These are phyloP conservation scores for Diglossa cyanea DNA, from an alignment of 2,797 vertebrate genomes.

Conservation along the genomic window DNA sequence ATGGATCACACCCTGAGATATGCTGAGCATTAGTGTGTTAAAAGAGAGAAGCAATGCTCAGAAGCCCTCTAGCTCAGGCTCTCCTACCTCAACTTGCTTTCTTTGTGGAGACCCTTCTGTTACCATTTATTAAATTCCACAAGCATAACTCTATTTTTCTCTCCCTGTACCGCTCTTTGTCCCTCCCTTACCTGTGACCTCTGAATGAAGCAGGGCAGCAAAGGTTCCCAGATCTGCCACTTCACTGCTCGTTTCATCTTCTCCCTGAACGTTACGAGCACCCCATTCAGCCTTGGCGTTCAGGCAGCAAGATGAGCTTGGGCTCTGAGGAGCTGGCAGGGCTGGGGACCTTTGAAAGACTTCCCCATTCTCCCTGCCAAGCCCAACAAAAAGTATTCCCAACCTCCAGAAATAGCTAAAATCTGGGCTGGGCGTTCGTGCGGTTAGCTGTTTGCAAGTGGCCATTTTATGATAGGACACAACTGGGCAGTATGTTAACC, in stretches of 20 bases:
- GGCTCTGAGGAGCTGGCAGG: constrained; percentile 62
- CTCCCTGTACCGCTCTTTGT: not conserved
- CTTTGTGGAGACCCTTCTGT: not conserved
- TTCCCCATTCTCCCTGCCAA: not conserved
- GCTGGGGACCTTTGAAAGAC: constrained; percentile 69
- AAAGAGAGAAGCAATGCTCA: not conserved
- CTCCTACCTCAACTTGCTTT: not conserved
- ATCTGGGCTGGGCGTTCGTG: constrained; percentile 90
- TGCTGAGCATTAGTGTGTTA: not conserved
- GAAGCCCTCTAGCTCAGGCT: not conserved
- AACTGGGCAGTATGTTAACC: constrained; percentile 72
- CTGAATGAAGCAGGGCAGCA: constrained; percentile 24
- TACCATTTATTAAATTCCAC: not conserved
- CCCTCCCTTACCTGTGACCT: not conserved
- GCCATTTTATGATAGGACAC: constrained; percentile 91
- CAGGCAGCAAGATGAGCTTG: constrained; percentile 73
- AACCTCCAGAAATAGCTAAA: constrained; percentile 68
- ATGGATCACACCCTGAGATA: not conserved
- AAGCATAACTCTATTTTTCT: not conserved
- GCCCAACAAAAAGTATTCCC: not conserved
- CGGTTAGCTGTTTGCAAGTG: constrained; percentile 94
- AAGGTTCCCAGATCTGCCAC: constrained; percentile 68
- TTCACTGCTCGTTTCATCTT: constrained; percentile 69
- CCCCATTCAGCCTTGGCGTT: constrained; percentile 65
- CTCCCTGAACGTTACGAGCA: constrained; percentile 74